Evolutionary conservation across 2,113 vertebrate genomes (phyloP), one percentile per base, ranked within the genome.

Genomic region (Stigmatopora argus): DNA sequence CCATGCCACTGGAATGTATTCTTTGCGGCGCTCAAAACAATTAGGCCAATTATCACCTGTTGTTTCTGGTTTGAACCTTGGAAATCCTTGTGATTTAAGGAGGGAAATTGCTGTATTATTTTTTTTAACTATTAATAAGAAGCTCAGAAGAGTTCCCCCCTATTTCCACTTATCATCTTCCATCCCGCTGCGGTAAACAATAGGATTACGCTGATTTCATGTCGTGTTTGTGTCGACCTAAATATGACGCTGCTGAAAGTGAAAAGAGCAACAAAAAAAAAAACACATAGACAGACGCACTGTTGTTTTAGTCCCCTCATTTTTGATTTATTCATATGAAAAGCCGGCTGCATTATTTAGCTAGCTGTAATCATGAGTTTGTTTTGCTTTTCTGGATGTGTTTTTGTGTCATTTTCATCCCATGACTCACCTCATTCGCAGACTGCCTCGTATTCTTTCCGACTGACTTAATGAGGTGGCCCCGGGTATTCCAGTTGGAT

Each of bases 221-320:
- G 26, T 49, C 59, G 68, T 58, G 31, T 51, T 38, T 67, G 21
- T 67, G 71, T 59, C 73, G 82, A 85, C 80, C 84, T 76, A 78
- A 73, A 82, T 86, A 67, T 79, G 67, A 76, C 71, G 78, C 63
- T 0, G 11, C 11, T 3, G 47, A 15, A 17, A 0, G 63, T 62
- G 64, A 77, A 38, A 62, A 31, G 46, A 45, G 26, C 26, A 31
- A 31, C 26, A 31, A 18, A 35, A 21, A 46, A 59, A 70, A 78
- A 56, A 1, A 12, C 67, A 56, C 13, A 51, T 71, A 71, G 73
- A 49, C 67, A 53, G 58, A 3, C 64, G 4, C 38, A 26, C n/a
- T 53, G 9, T 52, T 58, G 35, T 73, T 74, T 69, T 68, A 55
- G 38, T 75, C 47, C 12, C 44, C 46, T 48, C 12, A n/a, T 19